Conservation (phyloP, 1,140 invertebrate species). For the Aleiodes sp. region DNA sequence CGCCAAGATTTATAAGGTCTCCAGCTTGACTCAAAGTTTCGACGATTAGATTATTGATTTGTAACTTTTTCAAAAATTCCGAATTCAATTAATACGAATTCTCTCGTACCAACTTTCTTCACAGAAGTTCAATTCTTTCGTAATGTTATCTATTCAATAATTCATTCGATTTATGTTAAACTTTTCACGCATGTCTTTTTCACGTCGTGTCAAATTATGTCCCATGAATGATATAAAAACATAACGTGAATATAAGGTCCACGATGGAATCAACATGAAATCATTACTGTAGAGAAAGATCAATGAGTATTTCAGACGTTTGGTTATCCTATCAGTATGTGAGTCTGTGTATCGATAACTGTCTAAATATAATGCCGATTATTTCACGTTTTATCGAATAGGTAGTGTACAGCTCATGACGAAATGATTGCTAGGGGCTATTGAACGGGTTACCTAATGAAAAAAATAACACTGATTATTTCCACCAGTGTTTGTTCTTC, state of each 20-base stretch:
- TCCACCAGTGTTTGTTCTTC: conserved; percentile 3
- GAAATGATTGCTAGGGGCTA: not conserved
- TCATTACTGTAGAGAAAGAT: not conserved
- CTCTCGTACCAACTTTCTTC: too few species aligned
- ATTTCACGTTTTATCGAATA: conserved; percentile 7
- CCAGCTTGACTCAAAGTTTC: too few species aligned
- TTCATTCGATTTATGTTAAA: too few species aligned
- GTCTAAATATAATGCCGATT: not conserved
- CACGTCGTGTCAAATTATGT: not conserved
- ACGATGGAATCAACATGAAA: not conserved
- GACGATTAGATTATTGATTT: too few species aligned
- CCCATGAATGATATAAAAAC: not conserved
- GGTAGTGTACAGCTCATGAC: not conserved
- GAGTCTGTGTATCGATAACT: not conserved
- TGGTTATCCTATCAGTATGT: not conserved
- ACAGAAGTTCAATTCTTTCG: too few species aligned
- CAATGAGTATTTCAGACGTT: not conserved
- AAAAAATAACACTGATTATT: not conserved
- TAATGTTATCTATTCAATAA: too few species aligned
- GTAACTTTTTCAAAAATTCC: too few species aligned
- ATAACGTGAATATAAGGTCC: not conserved
- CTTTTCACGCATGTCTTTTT: not conserved
- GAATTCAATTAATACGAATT: too few species aligned
- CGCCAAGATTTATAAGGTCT: too few species aligned
- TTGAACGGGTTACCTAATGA: not conserved